Percentiles rank a stretch among this genome's conserved stretches.
Conservation (phyloP, 2,797 vertebrate species). For the Rhinophrynus dorsalis region DNA sequence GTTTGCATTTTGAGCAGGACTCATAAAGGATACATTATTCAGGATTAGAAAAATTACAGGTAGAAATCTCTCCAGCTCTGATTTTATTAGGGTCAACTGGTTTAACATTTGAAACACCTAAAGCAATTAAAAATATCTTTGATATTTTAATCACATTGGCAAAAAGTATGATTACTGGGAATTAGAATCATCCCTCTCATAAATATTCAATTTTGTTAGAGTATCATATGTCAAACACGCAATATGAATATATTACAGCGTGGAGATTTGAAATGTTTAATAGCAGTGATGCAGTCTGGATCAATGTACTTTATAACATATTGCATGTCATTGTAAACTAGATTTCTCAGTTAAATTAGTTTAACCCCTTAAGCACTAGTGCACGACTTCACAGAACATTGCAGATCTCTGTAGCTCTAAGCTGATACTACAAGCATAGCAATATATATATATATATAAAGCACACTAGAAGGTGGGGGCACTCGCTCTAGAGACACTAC, state of each 20-base stretch:
- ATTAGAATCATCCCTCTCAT: slow-evolving; percentile 33
- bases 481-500: no score
- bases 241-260: slow-evolving; percentile 33
- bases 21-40: slow-evolving; percentile 1
- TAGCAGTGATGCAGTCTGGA: background rate
- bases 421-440: no score
- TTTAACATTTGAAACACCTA: slow-evolving; percentile 32
- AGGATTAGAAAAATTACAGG: background rate
- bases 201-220: slow-evolving; percentile 35
- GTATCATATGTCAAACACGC: slow-evolving; percentile 19
- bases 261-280: background rate
- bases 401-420: no score
- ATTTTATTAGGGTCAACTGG: slow-evolving; percentile 34
- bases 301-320: no score
- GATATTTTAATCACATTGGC: slow-evolving; percentile 42
- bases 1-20: background rate
- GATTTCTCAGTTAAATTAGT: no score
- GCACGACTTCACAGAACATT: no score
- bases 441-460: no score
- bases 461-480: no score
- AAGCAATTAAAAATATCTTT: slow-evolving; percentile 42
- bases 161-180: slow-evolving; percentile 38
- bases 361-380: no score
- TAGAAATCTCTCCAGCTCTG: background rate
- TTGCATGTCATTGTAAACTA: no score